Evolutionary conservation across 2,797 vertebrate genomes (phyloP).

Genomic region (Crenichthys baileyi): DNA sequence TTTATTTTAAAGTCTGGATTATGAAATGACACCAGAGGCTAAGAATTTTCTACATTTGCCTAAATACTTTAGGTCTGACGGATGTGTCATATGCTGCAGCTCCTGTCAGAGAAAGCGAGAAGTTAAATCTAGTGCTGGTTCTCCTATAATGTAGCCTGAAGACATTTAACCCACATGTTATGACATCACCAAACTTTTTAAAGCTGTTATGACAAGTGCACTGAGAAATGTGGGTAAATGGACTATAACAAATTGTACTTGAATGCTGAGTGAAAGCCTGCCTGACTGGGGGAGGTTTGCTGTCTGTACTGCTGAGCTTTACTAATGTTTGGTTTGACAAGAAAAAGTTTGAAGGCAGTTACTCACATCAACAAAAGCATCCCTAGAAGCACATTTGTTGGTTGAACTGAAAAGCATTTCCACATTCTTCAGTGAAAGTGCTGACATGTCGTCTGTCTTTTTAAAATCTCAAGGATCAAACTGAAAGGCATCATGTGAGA

Average conservation of each 20-base stretch:
- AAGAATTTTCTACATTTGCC: constrained; percentile 31
- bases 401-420: not conserved
- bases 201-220: constrained; percentile 20
- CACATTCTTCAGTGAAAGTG: not conserved
- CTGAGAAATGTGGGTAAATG: constrained; percentile 9
- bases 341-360: not conserved
- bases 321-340: not conserved
- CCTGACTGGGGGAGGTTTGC: constrained; percentile 19
- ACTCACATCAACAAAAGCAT: not conserved
- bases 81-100: constrained; percentile 4
- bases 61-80: constrained; percentile 22
- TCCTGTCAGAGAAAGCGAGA: constrained; percentile 16
- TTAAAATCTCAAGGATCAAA: not conserved
- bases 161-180: not conserved
- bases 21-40: constrained; percentile 14
- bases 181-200: not conserved
- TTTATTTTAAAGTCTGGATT: constrained; percentile 10
- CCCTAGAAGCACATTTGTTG: not conserved
- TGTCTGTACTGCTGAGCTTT: constrained; percentile 2
- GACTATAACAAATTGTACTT: constrained; percentile 11
- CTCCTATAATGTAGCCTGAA: not conserved
- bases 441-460: not conserved
- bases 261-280: constrained; percentile 13
- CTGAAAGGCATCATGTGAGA: not conserved
- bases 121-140: constrained; percentile 10